Base-by-base conservation (phyloP, 2,888 invertebrate species). In the Copidosoma aretas region DNA sequence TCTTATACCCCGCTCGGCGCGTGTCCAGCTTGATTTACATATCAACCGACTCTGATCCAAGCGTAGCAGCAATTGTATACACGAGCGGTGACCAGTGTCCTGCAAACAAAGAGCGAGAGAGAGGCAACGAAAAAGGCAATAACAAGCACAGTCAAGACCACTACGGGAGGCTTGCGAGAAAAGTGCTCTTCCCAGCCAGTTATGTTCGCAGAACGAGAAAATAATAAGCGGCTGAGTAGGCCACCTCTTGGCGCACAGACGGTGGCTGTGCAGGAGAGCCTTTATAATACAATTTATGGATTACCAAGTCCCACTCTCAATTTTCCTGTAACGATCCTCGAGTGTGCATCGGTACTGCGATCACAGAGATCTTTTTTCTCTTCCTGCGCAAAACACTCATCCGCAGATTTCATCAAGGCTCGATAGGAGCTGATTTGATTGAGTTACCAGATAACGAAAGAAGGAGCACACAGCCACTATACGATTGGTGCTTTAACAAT, bases 401-500 rank as follows among this genome's bases (percentile, higher is more conserved):
- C 41, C 53, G 8, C 8, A 19, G 32, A 39, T 58, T 64, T 68
- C 63, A 60, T 54, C 59, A 10, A 32, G 21, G 21, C 53, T 56
- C 60, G 61, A 68, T 58, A n/a, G n/a, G 21, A 17, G 46, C 32
- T 21, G 62, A 61, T 59, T 59, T 49, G 61, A 65, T 69, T 62
- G 58, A 22, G 53, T 58, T 53, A 32, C 19, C 41, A 19, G 65
- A 65, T 65, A 65, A 61, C 32, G 14, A 17, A 54, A 53, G 21
- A 19, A 41, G 52, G 39, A 32, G 32, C 32, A 32, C n/a, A 5
- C 1, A 62, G 68, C 59, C 64, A 71, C 69, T 58, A 54, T 59
- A 32, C 49, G 46, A 32, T 32, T 8, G 8, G 32, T 32, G 3
- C 8, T 32, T 32, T 32, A 32, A 32, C 32, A 32, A 32, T 32